These are phyloP conservation scores for Scaptomyza reducta DNA, from an alignment of 2,888 invertebrate genomes.

Conservation along the genomic window DNA sequence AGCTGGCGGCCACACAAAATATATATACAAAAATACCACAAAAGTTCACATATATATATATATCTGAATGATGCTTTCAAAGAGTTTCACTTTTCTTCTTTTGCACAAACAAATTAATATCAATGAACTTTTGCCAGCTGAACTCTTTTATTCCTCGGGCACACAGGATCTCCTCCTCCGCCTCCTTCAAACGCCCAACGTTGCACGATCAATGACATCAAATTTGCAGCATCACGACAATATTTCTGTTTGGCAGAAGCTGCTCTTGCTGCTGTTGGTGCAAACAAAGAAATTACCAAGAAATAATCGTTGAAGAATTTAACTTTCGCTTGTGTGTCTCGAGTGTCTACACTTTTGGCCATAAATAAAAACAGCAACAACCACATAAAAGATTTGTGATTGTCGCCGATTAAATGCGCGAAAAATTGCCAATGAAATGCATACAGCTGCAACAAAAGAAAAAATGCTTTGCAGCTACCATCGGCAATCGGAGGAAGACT, in stretches of 20 bases:
- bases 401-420: slow-evolving; percentile 78
- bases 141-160: slow-evolving; percentile 45
- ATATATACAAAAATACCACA: slow-evolving; percentile 7
- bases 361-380: slow-evolving; percentile 65
- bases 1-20: slow-evolving; percentile 56
- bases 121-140: slow-evolving; percentile 69
- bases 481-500: not conserved
- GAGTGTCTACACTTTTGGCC: slow-evolving; percentile 50
- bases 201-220: slow-evolving; percentile 50
- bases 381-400: slow-evolving; percentile 69
- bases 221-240: slow-evolving; percentile 55
- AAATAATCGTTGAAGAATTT: slow-evolving; percentile 77
- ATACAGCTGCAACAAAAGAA: slow-evolving; percentile 12
- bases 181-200: slow-evolving; percentile 37
- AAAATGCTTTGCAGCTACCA: slow-evolving; percentile 64
- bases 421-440: slow-evolving; percentile 52
- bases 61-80: slow-evolving; percentile 36
- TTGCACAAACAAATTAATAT: slow-evolving; percentile 45
- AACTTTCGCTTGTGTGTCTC: slow-evolving; percentile 71
- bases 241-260: slow-evolving; percentile 60
- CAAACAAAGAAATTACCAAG: slow-evolving; percentile 57
- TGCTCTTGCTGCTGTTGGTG: slow-evolving; percentile 24
- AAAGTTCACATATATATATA: too few species aligned
- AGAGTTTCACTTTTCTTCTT: slow-evolving; percentile 72
- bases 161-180: slow-evolving; percentile 44